Evolutionary conservation across 2,797 vertebrate species (phyloP), one percentile per base, ranked within the genome.

Genomic region (Tragelaphus oryx): DNA sequence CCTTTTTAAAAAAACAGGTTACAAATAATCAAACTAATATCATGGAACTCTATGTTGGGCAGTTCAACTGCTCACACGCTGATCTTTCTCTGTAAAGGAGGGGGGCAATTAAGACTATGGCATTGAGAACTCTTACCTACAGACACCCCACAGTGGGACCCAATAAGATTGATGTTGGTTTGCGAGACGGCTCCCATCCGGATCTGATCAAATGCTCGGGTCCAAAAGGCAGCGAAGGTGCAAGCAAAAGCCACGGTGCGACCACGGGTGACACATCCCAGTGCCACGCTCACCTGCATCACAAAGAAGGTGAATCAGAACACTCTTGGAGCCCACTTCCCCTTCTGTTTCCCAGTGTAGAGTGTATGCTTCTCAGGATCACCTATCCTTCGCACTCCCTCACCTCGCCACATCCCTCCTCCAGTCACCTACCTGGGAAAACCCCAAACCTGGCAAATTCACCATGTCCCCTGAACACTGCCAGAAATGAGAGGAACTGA

Each of bases 61-160:
- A 9, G 10, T 22, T 60, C 57, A 46, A 46, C 50, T 0, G 5
- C n/a, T n/a, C 62, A 30, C 44, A 41, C 4, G 12, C n/a, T 62
- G 3, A 91, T 41, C 41, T 46, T 83, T 89, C 33, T 74, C 59
- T 95, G 81, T 50, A 78, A 65, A 75, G 46, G 54, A 75, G 37
- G 59, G 79, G 62, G 37, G 46, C n/a, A 22, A 74, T 44, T 11
- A 74, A 76, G 16, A 50, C 4, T 33, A 59, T 1, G 12, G 14
- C 37, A 50, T 8, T 75, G 33, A 59, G 46, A 80, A 65, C 20
- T 60, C 99, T 98, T 98, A 99, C 99, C 99, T 8, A 99, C 98
- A 6, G 99, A 99, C 26, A 99, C 95, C 0, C 99, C 99, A 10
- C 99, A 99, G 98, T 99, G 99, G 71, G 99, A 99, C 0, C 99